Conservation (phyloP, 1,140 invertebrate species). For the Geopemphigus sp. region DNA sequence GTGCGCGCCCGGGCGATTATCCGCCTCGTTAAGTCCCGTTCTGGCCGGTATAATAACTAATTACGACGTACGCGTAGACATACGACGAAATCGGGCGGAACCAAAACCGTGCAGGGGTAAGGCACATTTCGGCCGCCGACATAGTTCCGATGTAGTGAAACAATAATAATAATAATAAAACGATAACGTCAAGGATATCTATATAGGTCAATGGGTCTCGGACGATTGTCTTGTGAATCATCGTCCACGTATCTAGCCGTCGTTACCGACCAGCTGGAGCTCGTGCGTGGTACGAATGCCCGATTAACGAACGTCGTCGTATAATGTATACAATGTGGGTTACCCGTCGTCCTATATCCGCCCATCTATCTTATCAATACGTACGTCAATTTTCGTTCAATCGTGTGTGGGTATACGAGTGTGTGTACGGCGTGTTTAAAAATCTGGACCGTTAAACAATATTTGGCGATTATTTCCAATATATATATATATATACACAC, state of each 20-base stretch:
- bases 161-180: neutral
- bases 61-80: neutral
- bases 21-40: neutral
- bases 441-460: too few species aligned
- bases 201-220: constrained; percentile 43
- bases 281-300: constrained; percentile 28
- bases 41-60: neutral
- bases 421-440: too few species aligned
- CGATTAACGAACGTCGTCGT: neutral
- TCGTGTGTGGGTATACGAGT: too few species aligned
- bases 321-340: constrained; percentile 25
- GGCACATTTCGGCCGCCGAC: too few species aligned
- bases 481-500: too few species aligned
- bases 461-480: too few species aligned
- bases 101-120: too few species aligned
- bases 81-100: neutral
- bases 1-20: neutral
- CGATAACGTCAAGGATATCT: constrained; percentile 18
- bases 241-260: constrained; percentile 22
- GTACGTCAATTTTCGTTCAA: neutral
- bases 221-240: constrained; percentile 24
- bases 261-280: neutral
- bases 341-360: neutral
- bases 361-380: neutral
- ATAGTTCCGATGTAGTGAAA: neutral